These are phyloP conservation scores for Myocastor coypus DNA, from an alignment of 2,113 vertebrate species.

Conservation along the genomic window DNA sequence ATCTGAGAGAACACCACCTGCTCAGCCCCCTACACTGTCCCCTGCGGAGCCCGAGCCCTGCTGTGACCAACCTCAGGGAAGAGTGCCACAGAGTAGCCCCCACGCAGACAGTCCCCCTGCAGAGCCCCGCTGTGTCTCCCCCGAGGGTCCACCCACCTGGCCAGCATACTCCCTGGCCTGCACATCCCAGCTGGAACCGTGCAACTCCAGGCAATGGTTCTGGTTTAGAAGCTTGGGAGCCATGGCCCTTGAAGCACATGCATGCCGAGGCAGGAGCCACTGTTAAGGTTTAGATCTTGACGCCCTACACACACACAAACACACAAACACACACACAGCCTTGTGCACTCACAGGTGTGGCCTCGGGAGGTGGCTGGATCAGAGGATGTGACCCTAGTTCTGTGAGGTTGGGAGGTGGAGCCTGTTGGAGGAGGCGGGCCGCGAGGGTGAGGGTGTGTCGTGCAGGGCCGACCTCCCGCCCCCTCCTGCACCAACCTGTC, in stretches of 20 bases:
- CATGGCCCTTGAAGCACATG: background rate
- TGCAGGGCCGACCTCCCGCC: background rate
- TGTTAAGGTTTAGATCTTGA: background rate
- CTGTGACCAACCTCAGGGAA: accelerated
- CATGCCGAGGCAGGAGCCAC: accelerated
- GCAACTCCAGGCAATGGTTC: background rate
- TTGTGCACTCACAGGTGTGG: background rate
- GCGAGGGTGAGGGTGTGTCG: background rate
- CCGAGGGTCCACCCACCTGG: background rate
- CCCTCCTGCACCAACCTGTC: background rate
- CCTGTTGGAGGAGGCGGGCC: background rate
- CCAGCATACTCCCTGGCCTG: background rate
- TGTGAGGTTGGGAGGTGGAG: background rate
- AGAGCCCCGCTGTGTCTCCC: background rate
- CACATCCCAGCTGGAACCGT: background rate
- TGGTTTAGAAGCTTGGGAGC: accelerated
- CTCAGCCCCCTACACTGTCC: background rate
- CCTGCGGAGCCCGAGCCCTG: background rate
- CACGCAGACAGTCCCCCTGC: background rate
- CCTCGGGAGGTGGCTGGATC: background rate
- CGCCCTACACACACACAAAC: too few species aligned
- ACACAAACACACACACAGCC: background rate
- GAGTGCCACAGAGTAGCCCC: too few species aligned
- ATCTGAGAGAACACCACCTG: too few species aligned
- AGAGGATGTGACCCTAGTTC: background rate